Conservation (phyloP, 64 coral and sea anemone genomes). For the Montipora cactus region DNA sequence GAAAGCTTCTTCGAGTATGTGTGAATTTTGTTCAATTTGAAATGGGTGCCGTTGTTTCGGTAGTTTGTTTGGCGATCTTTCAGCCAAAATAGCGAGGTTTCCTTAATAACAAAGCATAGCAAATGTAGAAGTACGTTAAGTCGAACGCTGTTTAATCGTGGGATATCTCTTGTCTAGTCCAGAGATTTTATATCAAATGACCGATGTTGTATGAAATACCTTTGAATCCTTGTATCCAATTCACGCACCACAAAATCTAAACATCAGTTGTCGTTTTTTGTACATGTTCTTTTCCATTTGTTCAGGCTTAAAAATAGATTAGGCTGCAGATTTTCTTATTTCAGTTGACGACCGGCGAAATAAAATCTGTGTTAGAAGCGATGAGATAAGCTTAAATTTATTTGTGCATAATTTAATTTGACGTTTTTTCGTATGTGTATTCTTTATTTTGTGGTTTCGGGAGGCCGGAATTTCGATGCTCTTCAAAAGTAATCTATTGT, state of each 20-base stretch:
- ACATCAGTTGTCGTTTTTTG: not conserved
- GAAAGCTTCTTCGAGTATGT: conserved; percentile 54
- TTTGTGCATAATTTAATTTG: not conserved
- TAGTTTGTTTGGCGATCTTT: not conserved
- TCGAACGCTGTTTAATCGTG: conserved; percentile 7
- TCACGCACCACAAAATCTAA: not conserved
- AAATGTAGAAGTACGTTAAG: conserved; percentile 3
- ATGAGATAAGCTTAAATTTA: conserved; percentile 26
- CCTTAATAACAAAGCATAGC: not conserved
- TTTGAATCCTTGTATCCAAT: conserved; percentile 42
- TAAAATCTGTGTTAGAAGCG: not conserved
- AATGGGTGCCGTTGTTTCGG: not conserved
- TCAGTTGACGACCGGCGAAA: not conserved
- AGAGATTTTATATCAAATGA: conserved; percentile 72
- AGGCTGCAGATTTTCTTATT: not conserved
- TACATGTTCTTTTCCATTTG: not conserved
- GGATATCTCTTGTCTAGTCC: conserved; percentile 55
- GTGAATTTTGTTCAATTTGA: conserved; percentile 26
- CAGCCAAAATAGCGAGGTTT: not conserved
- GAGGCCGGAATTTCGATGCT: conserved; percentile 3
- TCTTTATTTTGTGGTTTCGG: conserved; percentile 6
- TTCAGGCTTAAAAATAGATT: not conserved
- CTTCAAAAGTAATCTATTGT: conserved; percentile 13
- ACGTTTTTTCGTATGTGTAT: not conserved
- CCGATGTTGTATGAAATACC: conserved; percentile 47